Evolutionary conservation across 2,888 invertebrate species (phyloP), one percentile per base, ranked within the genome.

Genomic region (Drosophila nigricruria): DNA sequence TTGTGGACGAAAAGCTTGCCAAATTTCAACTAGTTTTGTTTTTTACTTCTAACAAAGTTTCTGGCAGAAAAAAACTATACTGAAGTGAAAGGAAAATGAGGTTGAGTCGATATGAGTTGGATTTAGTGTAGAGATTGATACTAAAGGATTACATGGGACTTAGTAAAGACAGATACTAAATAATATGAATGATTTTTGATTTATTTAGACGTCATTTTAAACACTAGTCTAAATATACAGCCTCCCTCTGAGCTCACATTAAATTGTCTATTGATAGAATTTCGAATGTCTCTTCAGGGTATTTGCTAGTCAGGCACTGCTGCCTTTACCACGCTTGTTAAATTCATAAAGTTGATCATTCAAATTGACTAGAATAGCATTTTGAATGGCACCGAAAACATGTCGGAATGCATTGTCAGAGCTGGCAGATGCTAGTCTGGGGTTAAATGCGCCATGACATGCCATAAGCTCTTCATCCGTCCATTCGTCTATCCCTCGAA

Each of bases 361-460:
- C 23, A 18, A 45, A 58, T 58, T 14, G 45, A 45, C 9, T 56
- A 18, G 25, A 58, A 58, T 25, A 18, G 25, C 16, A 25, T 25
- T 45, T 25, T 47, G 34, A 34, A 27, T 45, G 58, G 9, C 36
- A 47, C 14, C 25, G 14, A 58, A 34, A 34, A 23, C 57, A 45
- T 57, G 32, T 20, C 32, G 57, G n/a, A 32, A 57, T 45, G 34
- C 18, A 45, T 25, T 57, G 57, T 20, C 20, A 20, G 38, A 16
- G 38, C 27, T 63, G 43, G n/a, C 68, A 38, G 59, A 23, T 65
- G 57, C 59, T 45, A 42, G 56, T 59, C 36, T 57, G 40, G 34
- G 32, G 56, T 42, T 68, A 45, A 78, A 68, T 73, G 68, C 38
- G 42, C 52, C 77, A 83, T 61, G 43, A 77, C 61, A 61, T 73